Percentiles rank a stretch among this genome's conserved stretches.
These are phyloP conservation scores for Aradus depressus DNA, from an alignment of 2,888 invertebrate genomes.

Conservation along the genomic window DNA sequence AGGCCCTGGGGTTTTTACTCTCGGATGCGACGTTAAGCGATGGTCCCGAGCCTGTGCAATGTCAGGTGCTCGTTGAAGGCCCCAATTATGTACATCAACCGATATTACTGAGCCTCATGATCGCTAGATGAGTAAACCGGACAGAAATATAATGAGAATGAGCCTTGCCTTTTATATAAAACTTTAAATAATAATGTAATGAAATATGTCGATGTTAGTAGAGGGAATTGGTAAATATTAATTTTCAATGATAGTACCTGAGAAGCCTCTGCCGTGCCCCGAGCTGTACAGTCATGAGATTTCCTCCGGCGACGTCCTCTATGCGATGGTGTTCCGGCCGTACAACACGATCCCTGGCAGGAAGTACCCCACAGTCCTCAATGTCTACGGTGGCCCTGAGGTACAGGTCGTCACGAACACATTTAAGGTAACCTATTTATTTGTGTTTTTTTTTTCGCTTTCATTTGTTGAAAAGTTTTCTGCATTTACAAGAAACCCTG, in stretches of 20 bases:
- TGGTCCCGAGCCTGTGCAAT: too few species aligned
- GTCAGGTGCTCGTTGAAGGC: too few species aligned
- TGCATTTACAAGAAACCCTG: not conserved
- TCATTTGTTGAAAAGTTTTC: not conserved
- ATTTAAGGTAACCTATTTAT: conserved; percentile 85
- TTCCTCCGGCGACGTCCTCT: conserved; percentile 56
- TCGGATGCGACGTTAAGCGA: too few species aligned
- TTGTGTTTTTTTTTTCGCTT: too few species aligned
- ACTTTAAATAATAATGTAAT: not conserved
- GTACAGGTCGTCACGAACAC: conserved; percentile 95
- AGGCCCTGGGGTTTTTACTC: too few species aligned
- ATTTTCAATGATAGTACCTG: conserved; percentile 22
- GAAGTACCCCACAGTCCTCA: conserved; percentile 85
- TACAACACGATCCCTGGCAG: conserved; percentile 47
- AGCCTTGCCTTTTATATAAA: not conserved
- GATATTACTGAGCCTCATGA: too few species aligned
- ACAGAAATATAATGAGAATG: too few species aligned
- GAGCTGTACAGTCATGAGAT: conserved; percentile 60
- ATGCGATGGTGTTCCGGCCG: conserved; percentile 85
- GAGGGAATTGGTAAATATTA: conserved; percentile 28
- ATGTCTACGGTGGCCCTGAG: conserved; percentile 97
- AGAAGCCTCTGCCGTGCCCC: conserved; percentile 41
- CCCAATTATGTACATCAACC: too few species aligned
- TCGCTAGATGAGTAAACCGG: too few species aligned
- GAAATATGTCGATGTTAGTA: not conserved